phyloP scores from a whole-genome alignment of 2,797 vertebrate species.

The Epinephelus malabaricus region DNA sequence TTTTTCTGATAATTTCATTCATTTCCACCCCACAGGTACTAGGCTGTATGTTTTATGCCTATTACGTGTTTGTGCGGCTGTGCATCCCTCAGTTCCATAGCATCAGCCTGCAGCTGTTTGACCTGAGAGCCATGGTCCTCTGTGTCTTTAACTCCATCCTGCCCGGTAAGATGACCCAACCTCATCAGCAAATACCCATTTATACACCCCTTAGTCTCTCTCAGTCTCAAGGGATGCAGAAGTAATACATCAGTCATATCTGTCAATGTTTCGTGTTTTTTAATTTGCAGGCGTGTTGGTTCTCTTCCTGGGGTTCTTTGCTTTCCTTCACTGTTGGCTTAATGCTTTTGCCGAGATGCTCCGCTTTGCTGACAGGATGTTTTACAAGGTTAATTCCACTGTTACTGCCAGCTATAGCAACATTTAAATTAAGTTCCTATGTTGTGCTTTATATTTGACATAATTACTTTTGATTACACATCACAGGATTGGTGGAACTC shows the following conservation, averaged over 20 bases:
- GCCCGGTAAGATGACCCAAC: slow-evolving; percentile 85
- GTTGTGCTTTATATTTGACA: slow-evolving; percentile 1
- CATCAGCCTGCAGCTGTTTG: slow-evolving; percentile 92
- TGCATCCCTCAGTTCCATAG: slow-evolving; percentile 94
- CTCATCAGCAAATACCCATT: neutral
- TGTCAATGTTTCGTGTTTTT: neutral
- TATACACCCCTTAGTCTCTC: neutral
- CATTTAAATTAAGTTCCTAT: neutral
- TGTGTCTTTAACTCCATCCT: slow-evolving; percentile 97
- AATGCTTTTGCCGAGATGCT: slow-evolving; percentile 99
- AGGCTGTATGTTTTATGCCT: slow-evolving; percentile 93
- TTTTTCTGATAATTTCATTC: neutral
- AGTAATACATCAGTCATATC: neutral
- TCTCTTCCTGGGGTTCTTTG: slow-evolving; percentile 93
- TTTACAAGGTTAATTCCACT: slow-evolving; percentile 89
- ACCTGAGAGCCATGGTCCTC: slow-evolving; percentile 91
- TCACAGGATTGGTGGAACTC: slow-evolving; percentile 99
- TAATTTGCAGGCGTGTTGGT: slow-evolving; percentile 89
- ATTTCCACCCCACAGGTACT: slow-evolving; percentile 87
- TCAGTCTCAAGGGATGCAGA: neutral
- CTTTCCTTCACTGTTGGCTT: slow-evolving; percentile 97
- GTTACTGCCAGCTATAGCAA: neutral
- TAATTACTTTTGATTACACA: neutral
- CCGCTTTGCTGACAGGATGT: slow-evolving; percentile 96
- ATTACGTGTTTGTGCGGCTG: slow-evolving; percentile 95